Evolutionary conservation across 2,888 invertebrate genomes (phyloP).

Genomic region (Dugesia japonica): DNA sequence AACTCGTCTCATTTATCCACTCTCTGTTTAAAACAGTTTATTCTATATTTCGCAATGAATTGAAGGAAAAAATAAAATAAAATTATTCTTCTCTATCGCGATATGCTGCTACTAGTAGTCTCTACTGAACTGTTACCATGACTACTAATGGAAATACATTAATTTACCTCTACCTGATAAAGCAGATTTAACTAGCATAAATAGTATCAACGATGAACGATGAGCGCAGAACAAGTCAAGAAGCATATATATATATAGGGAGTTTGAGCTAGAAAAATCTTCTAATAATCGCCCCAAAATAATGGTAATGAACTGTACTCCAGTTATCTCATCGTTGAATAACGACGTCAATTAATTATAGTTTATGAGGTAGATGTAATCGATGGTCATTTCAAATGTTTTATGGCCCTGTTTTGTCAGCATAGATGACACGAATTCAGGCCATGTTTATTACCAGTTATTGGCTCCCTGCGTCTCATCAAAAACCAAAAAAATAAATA

Average conservation of each 20-base stretch:
- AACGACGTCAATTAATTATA: constrained; percentile 16
- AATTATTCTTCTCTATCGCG: background rate
- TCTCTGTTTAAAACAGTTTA: constrained; percentile 20
- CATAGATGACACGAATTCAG: background rate
- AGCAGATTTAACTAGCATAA: constrained; percentile 20
- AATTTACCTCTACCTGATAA: constrained; percentile 20
- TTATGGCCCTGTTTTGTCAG: constrained; percentile 14
- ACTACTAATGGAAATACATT: constrained; percentile 14
- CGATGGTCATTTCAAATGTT: constrained; percentile 8
- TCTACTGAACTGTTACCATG: constrained; percentile 5
- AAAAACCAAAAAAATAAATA: background rate
- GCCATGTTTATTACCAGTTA: constrained; percentile 15
- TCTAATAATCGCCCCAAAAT: constrained; percentile 16
- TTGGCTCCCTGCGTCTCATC: background rate
- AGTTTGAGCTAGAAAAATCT: constrained; percentile 12
- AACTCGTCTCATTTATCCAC: constrained; percentile 20
- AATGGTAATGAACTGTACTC: background rate
- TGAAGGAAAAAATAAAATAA: background rate
- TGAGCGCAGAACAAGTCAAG: background rate
- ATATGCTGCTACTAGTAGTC: background rate
- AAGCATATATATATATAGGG: background rate
- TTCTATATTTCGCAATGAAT: constrained; percentile 8
- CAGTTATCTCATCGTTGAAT: background rate
- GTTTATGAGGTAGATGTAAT: constrained; percentile 15
- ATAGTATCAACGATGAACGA: background rate